Evolutionary conservation across 2,888 invertebrate genomes (phyloP), one percentile per base, ranked within the genome.

Genomic region (Clunio marinus): DNA sequence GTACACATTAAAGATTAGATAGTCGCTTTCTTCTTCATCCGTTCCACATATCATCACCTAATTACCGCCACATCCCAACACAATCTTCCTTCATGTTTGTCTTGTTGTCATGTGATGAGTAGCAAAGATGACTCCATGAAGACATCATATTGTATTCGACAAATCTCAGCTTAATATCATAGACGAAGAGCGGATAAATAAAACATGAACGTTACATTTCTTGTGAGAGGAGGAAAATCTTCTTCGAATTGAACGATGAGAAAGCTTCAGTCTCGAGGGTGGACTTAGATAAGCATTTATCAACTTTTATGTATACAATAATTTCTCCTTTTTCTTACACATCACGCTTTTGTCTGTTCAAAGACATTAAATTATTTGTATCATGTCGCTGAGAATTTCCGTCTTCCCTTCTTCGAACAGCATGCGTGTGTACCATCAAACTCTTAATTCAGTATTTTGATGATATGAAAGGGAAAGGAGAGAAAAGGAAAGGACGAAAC

Each of bases 301-400:
- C 65, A 65, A 55, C 66, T 45, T 65, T 55, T 66, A 35, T 20
- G 24, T 57, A 24, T 27, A 25, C 25, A 24, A 57, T 27, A 22
- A n/a, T 57, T 51, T 51, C 7, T 15, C 45, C 45, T 45, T n/a
- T 51, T 57, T 13, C n/a, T n/a, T n/a, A n/a, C n/a, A n/a, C n/a
- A n/a, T n/a, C n/a, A n/a, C n/a, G 55, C 58, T 58, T 27, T 27
- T 27, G 17, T 22, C 22, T 22, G 17, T 51, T 51, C 27, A 25
- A 27, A 27, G 2, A 63, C 46, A 63, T 63, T 63, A 63, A 46
- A 63, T 63, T 63, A 45, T 63, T 63, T 63, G 63, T 63, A 63
- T 63, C 41, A 28, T 46, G 46, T 60, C 60, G 22, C 4, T 17
- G 25, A 24, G 25, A 60, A 63, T 63, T 46, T 63, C 63, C 46